phyloP scores from a whole-genome alignment of 2,888 invertebrate genomes.

The Agonopterix subpropinquella region DNA sequence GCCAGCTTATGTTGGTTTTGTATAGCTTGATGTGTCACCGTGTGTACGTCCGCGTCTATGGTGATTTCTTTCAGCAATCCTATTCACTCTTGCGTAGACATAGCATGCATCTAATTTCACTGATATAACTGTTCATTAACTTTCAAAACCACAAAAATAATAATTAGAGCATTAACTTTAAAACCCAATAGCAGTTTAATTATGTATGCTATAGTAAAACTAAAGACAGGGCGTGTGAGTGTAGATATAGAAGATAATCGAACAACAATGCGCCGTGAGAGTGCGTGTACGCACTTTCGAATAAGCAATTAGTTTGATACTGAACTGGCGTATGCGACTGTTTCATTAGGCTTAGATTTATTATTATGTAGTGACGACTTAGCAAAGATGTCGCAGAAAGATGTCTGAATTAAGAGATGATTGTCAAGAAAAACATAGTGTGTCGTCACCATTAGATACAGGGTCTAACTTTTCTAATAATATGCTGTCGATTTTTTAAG shows the following conservation, averaged over 20 bases:
- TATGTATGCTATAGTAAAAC: conserved; percentile 4
- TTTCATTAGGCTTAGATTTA: neutral
- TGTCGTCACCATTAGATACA: too few species aligned
- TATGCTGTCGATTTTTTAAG: too few species aligned
- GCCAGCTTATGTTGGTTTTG: too few species aligned
- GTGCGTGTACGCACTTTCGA: conserved; percentile 33
- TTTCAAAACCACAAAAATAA: too few species aligned
- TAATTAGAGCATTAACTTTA: neutral
- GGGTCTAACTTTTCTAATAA: too few species aligned
- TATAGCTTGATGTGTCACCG: too few species aligned
- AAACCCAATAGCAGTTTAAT: conserved; percentile 7
- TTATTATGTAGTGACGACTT: neutral
- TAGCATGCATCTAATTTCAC: too few species aligned
- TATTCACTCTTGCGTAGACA: too few species aligned
- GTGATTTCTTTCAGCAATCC: too few species aligned
- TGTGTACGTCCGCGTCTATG: too few species aligned
- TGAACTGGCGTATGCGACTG: conserved; percentile 4
- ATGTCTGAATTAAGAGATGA: neutral
- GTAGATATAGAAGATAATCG: conserved; percentile 8
- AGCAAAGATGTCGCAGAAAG: neutral
- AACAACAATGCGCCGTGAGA: conserved; percentile 17
- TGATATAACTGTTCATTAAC: too few species aligned
- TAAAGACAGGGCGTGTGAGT: conserved; percentile 5
- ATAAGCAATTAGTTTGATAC: conserved; percentile 20
- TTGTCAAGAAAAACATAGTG: too few species aligned